Evolutionary conservation across 23 tunicate species (phyloP), one percentile per base, ranked within the genome.

Genomic region (Ascidia mentula): DNA sequence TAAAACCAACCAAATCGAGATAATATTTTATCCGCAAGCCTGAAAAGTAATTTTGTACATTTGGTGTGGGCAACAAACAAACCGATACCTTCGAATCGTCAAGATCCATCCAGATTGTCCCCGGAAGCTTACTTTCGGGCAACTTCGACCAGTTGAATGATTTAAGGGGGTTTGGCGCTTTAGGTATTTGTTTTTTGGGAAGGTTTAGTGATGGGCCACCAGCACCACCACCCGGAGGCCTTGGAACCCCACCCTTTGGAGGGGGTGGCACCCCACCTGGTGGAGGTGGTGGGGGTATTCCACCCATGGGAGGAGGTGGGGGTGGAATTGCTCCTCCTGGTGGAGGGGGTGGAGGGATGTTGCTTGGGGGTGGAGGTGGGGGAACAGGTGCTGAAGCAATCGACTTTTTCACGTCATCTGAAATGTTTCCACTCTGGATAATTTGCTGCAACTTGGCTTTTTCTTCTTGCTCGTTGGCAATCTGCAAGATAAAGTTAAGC

Each of bases 71-170:
- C 1, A 5, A 5, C 13, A 6, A 42, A 42, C 12, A 42, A 53
- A 9, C 7, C 65, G 4, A n/a, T 28, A 92, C 97, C 42, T 87
- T 92, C 0, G 89, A 15, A 53, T 92, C 97, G 59, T 96, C 94
- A 5, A 96, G 18, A 18, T 96, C 92, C 37, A 75, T 82, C 93
- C 96, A 96, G 59, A 96, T 88, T 30, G 99, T 96, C 26, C 92
- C 98, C 0, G 83, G n/a, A 18, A 93, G 82, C 37, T 96, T 96
- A 45, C 37, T 87, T 46, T 87, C 92, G 2, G 95, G 87, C 18
- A 91, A 80, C 60, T 96, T 96, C n/a, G 89, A 84, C 99, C 99
- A 96, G 69, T 96, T 96, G 40, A 96, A 96, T 3, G 97, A 91
- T 45, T 96, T 96, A 42, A 96, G 65, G 0, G 99, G 97, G 76